Percentiles rank a stretch among this genome's conserved stretches.
Conservation (phyloP, 2,797 vertebrate genomes). For the Neostethus bicornis region DNA sequence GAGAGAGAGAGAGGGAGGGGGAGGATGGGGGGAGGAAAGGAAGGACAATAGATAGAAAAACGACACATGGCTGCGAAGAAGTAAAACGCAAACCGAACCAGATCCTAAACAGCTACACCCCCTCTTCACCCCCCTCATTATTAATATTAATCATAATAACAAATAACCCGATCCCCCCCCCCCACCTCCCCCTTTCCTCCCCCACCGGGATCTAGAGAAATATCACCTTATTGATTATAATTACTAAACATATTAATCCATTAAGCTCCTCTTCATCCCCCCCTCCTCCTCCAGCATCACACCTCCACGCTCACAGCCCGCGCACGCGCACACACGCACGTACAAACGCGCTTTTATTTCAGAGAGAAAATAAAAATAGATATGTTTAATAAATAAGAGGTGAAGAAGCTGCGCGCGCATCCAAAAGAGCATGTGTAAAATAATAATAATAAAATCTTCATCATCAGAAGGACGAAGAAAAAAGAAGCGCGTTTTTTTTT, state of each 20-base stretch:
- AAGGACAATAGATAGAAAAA: constrained; percentile 81
- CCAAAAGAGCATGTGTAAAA: no score
- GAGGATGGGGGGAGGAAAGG: constrained; percentile 32
- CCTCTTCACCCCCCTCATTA: no score
- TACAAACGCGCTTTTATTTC: constrained; percentile 21
- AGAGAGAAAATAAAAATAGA: constrained; percentile 38
- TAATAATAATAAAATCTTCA: no score
- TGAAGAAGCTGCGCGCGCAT: no score
- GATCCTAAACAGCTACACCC: no score
- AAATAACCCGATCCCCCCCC: neutral
- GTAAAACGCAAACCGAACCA: neutral
- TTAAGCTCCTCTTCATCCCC: no score
- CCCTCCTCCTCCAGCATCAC: constrained; percentile 32
- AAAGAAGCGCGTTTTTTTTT: no score
- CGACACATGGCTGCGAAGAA: constrained; percentile 70
- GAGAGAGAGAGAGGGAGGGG: constrained; percentile 24
- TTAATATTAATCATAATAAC: no score
- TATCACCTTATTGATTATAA: constrained; percentile 53
- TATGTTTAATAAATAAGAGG: no score
- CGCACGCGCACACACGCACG: constrained; percentile 4
- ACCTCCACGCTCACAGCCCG: constrained; percentile 54
- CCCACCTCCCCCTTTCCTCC: neutral
- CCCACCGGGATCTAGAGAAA: neutral
- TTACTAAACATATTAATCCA: constrained; percentile 54
- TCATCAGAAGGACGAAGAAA: no score